phyloP scores from a whole-genome alignment of 92 coral and sea anemone species.

The Hydrozoanthus gracilis region DNA sequence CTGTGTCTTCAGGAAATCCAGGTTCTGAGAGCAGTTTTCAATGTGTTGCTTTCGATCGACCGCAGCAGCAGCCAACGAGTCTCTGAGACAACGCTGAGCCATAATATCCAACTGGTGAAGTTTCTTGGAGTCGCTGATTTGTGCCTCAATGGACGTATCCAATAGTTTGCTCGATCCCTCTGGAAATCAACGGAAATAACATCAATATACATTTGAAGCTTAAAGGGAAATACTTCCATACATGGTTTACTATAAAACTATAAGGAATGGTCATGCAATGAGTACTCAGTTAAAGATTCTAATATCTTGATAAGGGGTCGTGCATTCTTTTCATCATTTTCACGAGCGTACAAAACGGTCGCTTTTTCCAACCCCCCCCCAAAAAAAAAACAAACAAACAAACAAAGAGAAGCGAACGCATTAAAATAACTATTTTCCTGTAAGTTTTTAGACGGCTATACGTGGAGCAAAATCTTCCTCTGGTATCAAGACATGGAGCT shows the following conservation, averaged over 20 bases:
- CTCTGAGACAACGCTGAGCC: constrained; percentile 82
- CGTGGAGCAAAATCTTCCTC: no score
- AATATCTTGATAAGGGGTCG: no score
- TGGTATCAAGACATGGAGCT: no score
- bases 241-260: background rate
- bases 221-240: background rate
- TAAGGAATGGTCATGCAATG: no score
- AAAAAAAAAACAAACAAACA: no score
- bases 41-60: constrained; percentile 73
- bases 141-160: constrained; percentile 77
- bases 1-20: constrained; percentile 58
- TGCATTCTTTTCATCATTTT: no score
- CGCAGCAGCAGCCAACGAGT: constrained; percentile 84
- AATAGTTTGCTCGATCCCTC: constrained; percentile 83
- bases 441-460: no score
- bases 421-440: no score
- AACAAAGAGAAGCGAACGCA: no score
- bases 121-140: constrained; percentile 69
- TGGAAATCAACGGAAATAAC: constrained; percentile 8
- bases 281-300: no score
- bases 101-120: constrained; percentile 77
- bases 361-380: no score
- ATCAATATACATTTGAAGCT: background rate
- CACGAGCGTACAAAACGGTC: no score
- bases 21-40: constrained; percentile 61